Conservation (phyloP, 2,797 vertebrate species). For the Sandelia bainsii region DNA sequence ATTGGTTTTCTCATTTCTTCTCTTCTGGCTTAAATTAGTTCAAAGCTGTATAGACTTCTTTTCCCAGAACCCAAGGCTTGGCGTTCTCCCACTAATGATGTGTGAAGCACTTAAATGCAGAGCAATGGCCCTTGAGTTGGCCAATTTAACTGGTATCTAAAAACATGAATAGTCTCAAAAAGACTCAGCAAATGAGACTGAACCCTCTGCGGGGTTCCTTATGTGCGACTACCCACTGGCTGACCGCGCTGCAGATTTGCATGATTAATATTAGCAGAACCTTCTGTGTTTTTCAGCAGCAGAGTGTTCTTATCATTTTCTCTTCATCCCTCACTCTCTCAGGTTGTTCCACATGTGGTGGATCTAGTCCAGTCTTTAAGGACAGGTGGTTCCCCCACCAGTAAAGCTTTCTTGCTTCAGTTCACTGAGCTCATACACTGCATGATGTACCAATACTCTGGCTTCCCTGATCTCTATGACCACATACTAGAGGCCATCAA, state of each 20-base stretch:
- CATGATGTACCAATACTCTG: conserved; percentile 99
- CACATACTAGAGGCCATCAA: conserved; percentile 95
- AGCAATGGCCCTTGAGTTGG: conserved; percentile 59
- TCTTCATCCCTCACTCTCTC: conserved; percentile 24
- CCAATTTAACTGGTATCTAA: conserved; percentile 58
- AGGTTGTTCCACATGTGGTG: conserved; percentile 94
- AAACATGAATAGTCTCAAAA: conserved; percentile 54
- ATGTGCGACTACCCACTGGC: conserved; percentile 15
- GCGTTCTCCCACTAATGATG: conserved; percentile 59
- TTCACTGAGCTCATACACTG: conserved; percentile 94
- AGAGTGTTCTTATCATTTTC: conserved; percentile 10
- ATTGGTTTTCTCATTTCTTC: conserved; percentile 61
- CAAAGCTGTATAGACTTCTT: conserved; percentile 52
- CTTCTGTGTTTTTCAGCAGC: conserved; percentile 1
- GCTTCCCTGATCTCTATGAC: conserved; percentile 98
- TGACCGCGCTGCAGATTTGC: conserved; percentile 22
- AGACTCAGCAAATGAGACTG: conserved; percentile 55
- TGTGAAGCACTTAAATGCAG: conserved; percentile 65
- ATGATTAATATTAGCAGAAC: conserved; percentile 34
- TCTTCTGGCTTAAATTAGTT: conserved; percentile 67
- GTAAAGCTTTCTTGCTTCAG: conserved; percentile 91
- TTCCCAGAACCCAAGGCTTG: conserved; percentile 50
- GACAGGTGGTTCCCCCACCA: conserved; percentile 90
- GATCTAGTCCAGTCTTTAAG: conserved; percentile 90
- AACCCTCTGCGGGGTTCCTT: conserved; percentile 48